Percentiles rank a stretch among this genome's conserved stretches.
Conservation (phyloP, 1,140 invertebrate genomes). For the Reticulitermes speratus region DNA sequence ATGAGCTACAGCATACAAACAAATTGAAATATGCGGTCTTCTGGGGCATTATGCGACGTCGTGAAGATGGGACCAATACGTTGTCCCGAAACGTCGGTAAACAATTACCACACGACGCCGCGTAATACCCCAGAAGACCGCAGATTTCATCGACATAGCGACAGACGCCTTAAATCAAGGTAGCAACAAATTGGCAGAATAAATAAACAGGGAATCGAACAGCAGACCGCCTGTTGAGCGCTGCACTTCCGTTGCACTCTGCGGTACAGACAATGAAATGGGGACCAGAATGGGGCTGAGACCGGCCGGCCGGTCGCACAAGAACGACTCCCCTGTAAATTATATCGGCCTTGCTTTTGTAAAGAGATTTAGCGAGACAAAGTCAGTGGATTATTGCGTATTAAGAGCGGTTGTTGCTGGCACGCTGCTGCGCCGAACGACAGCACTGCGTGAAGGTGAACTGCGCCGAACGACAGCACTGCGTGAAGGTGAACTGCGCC, state of each 20-base stretch:
- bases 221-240: not conserved
- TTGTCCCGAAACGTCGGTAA: no score
- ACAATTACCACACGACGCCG: no score
- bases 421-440: not conserved
- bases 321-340: not conserved
- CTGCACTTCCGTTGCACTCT: not conserved
- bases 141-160: no score
- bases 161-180: no score
- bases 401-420: not conserved
- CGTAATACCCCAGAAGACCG: no score
- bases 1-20: no score
- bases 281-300: not conserved
- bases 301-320: not conserved
- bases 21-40: no score
- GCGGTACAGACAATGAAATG: not conserved
- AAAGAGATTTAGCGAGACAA: constrained; percentile 16
- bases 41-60: no score
- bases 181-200: no score
- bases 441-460: not conserved
- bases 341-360: constrained; percentile 7
- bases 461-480: no score
- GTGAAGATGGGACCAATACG: no score
- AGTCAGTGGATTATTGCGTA: not conserved
- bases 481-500: not conserved
- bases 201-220: no score